Base-by-base conservation (phyloP, 1,140 invertebrate genomes). In the Heterodera schachtii region DNA sequence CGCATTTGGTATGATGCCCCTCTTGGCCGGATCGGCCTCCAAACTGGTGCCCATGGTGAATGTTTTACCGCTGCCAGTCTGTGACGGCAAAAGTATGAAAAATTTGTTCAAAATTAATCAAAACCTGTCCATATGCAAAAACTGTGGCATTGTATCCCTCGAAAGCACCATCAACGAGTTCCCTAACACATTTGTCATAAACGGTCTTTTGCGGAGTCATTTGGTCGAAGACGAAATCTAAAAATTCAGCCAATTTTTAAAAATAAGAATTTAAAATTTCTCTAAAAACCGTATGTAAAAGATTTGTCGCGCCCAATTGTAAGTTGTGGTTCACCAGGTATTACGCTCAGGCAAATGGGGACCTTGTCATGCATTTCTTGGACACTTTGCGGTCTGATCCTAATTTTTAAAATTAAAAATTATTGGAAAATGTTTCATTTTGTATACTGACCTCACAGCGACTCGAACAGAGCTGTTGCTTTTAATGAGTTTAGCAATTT, bases 11-110 rank as follows among this genome's bases (percentile, higher is more conserved):
- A 92, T 90, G 49, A 92, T 91, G 52, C 92, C 92, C 11, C 90
- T 84, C 13, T 49, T 84, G 1, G 13, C 11, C 46, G 52, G 90
- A 82, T 82, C 76, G 9, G 81, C 71, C 80, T 94, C 94, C 91
- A 98, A 98, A 0, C 95, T 96, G 6, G 96, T 98, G 41, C 97
- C 97, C 97, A 99, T 99, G 0, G 96, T 96, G 90, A 96, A 98
- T 0, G 97, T 99, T 92, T 99, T 99, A 0, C 97, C 97, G 41
- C 94, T 96, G 0, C 96, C 96, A 71, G 96, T 98, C 93, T 96
- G 89, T 73, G 87, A n/a, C 57, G 41, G 16, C 16, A 69, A 21
- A n/a, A 47, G 11, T 16, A 47, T 80, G 73, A 78, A 77, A 81
- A 3, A 2, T 31, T 78, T 13, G 9, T 43, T 79, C 49, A 79